These are phyloP conservation scores for Morus bassanus DNA, from an alignment of 2,797 vertebrate species.

Conservation along the genomic window DNA sequence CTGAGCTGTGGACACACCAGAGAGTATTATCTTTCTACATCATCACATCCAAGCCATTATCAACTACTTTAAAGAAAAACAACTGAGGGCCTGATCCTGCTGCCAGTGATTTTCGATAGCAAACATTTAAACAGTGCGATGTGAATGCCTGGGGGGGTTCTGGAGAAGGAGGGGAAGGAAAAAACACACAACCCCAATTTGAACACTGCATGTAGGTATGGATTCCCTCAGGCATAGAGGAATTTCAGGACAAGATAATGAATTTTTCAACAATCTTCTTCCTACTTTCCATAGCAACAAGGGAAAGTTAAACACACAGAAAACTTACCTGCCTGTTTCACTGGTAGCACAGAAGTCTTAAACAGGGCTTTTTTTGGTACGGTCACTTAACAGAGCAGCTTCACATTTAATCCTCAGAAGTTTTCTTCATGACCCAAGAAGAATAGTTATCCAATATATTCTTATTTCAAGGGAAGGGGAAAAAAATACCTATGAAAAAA, in stretches of 20 bases:
- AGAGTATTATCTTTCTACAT: conserved; percentile 45
- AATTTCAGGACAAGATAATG: conserved; percentile 39
- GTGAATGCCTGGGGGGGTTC: not conserved
- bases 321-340: conserved; percentile 28
- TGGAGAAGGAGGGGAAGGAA: not conserved
- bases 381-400: not conserved
- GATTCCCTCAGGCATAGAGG: not conserved
- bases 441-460: not conserved
- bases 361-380: not conserved
- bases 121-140: not conserved
- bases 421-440: not conserved
- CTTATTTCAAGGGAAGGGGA: not conserved
- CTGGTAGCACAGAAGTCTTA: not conserved
- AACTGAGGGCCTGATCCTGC: not conserved
- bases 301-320: not conserved
- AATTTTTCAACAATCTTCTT: not conserved
- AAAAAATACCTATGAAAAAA: not conserved
- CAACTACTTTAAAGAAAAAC: conserved; percentile 23
- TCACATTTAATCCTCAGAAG: not conserved
- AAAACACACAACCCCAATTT: not conserved
- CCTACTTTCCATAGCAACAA: not conserved
- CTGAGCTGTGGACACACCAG: conserved; percentile 15
- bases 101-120: not conserved
- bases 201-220: not conserved
- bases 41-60: conserved; percentile 35